Evolutionary conservation across 2,797 vertebrate species (phyloP), one percentile per base, ranked within the genome.

Genomic region (Hydrophis major): DNA sequence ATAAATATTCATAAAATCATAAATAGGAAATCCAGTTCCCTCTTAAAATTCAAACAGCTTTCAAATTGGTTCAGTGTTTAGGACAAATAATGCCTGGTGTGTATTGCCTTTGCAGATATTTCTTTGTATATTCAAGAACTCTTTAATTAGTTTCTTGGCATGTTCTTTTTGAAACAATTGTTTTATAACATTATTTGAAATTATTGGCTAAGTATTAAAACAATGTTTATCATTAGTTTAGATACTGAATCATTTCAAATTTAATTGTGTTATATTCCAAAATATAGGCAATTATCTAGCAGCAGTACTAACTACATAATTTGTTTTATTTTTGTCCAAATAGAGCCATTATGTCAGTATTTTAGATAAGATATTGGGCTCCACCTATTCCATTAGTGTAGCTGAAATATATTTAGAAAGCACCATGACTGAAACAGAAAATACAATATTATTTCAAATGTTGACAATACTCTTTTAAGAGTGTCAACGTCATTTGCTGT

Each of bases 81-180:
- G 95, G 95, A 93, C 78, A 28, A 61, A 93, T 69, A 89, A 10
- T 90, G 89, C 93, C 88, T 91, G 61, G 94, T 74, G 55, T 94
- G 91, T 42, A 93, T 86, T 96, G 87, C 86, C 94, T 92, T 87
- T 94, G 94, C 96, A 95, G 94, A 93, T 94, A 96, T 94, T 97
- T 96, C 28, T 92, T 87, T 59, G n/a, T 93, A 59, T 27, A 91
- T 55, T 25, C 50, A 60, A 92, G 95, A 87, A 94, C 93, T 91
- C 88, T 93, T 95, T 96, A 96, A 94, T 95, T 53, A 96, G 91
- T 95, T 93, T 91, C 61, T 74, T 57, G 61, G 53, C 53, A 87
- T 87, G n/a, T 42, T 53, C 66, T 94, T 94, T 92, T 94, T 93
- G 89, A 94, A 94, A 95, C 56, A 91, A 94, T 53, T 90, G 91